A percentile compares a stretch with the other conserved stretches of the same genome.
phyloP scores from a whole-genome alignment of 92 coral and sea anemone genomes.

The Actinostola sp. region DNA sequence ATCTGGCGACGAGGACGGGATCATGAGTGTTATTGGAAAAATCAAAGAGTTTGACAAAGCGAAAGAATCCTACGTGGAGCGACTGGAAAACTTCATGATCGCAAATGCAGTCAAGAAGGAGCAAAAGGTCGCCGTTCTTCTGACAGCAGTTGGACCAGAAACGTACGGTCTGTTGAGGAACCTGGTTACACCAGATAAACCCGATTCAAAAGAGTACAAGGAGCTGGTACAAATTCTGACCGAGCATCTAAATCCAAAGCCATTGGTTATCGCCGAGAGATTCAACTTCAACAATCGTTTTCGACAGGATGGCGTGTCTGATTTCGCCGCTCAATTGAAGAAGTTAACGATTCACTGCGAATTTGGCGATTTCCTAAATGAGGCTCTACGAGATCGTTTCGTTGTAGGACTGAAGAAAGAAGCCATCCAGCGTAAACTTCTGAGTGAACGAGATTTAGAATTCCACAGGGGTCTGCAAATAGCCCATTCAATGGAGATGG shows the following conservation, averaged over 20 bases:
- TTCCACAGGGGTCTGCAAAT: constrained; percentile 35
- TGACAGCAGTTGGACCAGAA: constrained; percentile 40
- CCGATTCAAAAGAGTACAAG: constrained; percentile 14
- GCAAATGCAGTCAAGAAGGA: constrained; percentile 29
- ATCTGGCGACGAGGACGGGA: constrained; percentile 23
- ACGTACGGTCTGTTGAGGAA: constrained; percentile 42
- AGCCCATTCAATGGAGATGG: constrained; percentile 39
- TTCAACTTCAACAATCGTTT: constrained; percentile 26
- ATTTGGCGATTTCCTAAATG: too few species aligned
- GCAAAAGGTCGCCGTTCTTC: constrained; percentile 33
- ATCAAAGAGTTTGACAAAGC: constrained; percentile 2
- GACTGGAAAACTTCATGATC: constrained; percentile 31
- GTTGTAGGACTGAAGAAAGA: too few species aligned
- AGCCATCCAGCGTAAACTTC: constrained; percentile 19
- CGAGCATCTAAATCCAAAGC: constrained; percentile 36
- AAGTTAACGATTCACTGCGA: too few species aligned
- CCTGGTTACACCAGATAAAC: too few species aligned
- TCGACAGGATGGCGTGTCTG: constrained; percentile 9
- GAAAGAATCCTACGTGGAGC: constrained; percentile 27
- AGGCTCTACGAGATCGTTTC: too few species aligned
- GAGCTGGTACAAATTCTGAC: constrained; percentile 35
- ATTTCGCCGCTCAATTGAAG: constrained; percentile 28
- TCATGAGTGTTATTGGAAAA: constrained; percentile 11
- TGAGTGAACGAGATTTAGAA: constrained; percentile 32
- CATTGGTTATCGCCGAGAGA: constrained; percentile 33